Base-by-base conservation (phyloP, 2,113 vertebrate genomes). In the Balaeniceps rex region DNA sequence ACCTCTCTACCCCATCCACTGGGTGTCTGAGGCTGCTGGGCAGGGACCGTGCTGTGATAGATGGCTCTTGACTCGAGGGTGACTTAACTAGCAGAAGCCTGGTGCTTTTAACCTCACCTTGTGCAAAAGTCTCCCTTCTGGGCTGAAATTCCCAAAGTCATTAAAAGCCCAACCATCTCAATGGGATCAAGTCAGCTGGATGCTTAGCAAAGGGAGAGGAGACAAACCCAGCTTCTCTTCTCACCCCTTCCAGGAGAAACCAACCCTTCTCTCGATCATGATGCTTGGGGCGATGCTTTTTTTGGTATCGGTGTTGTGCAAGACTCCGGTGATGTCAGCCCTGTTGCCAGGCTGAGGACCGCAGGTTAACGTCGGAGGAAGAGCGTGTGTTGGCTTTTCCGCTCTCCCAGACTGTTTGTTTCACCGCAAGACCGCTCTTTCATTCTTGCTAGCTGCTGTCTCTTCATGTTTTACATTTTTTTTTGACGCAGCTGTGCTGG, bases 1-100 rank as follows among this genome's bases (percentile, higher is more conserved):
- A 0, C 3, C 23, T 77, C 33, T 40, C n/a, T 80, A 10, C 19
- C 16, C 8, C 16, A 17, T 16, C 63, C 8, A 2, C 0, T 72
- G 81, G 23, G 29, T 24, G 49, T 25, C 14, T 38, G 68, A 40
- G 63, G 25, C 49, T 68, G 29, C 60, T 83, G 33, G 44, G 38
- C n/a, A 86, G 38, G 34, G 71, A 36, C 24, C 19, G 2, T 26
- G 31, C 4, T 11, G 44, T 8, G 57, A 19, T 6, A 15, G 38
- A 46, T 7, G 55, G 12, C 18, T 74, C 26, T 47, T 36, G n/a
- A 1, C 26, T 21, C 7, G 4, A 36, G 44, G 19, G 13, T 2
- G 28, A 64, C 24, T 47, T 34, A 33, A 52, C 2, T 24, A 38
- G 49, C 31, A 75, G 28, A 18, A 60, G 4, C 8, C 9, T 61